phyloP scores from a whole-genome alignment of 2,113 vertebrate species.

The Triplophysa dalaica region DNA sequence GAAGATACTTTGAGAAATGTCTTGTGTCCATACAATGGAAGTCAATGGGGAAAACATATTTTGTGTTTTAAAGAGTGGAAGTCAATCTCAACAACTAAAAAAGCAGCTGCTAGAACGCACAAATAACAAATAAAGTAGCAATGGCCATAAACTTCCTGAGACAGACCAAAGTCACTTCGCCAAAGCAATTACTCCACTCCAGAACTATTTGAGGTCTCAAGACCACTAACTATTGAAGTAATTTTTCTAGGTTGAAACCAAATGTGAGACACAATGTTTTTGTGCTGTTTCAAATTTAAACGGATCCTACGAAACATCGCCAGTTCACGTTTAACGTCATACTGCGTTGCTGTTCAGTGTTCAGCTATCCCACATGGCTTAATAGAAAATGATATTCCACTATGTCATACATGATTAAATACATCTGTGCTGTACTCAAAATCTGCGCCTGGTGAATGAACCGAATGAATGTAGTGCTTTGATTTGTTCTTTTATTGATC shows the following conservation, averaged over 20 bases:
- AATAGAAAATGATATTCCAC: neutral
- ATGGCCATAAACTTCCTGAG: conserved; percentile 23
- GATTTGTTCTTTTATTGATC: neutral
- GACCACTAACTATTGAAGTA: conserved; percentile 17
- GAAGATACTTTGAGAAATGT: too few species aligned
- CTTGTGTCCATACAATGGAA: too few species aligned
- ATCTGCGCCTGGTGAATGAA: neutral
- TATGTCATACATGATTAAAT: neutral
- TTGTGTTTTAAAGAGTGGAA: too few species aligned
- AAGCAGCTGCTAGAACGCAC: conserved; percentile 31
- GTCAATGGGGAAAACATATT: too few species aligned
- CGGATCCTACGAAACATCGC: neutral
- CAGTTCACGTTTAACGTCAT: neutral
- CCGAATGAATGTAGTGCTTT: neutral
- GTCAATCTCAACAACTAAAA: conserved; percentile 47
- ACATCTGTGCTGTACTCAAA: neutral
- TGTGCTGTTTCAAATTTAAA: neutral
- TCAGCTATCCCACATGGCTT: neutral
- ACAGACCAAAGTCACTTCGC: conserved; percentile 9
- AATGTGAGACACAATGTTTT: neutral
- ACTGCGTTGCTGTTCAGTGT: neutral
- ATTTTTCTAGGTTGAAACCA: conserved; percentile 21
- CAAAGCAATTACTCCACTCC: conserved; percentile 7
- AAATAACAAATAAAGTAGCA: conserved; percentile 1
- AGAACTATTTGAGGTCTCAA: conserved; percentile 20